A percentile compares a stretch with the other conserved stretches of the same genome.
phyloP scores from a whole-genome alignment of 2,888 invertebrate species.

The Drosophila lacicola region DNA sequence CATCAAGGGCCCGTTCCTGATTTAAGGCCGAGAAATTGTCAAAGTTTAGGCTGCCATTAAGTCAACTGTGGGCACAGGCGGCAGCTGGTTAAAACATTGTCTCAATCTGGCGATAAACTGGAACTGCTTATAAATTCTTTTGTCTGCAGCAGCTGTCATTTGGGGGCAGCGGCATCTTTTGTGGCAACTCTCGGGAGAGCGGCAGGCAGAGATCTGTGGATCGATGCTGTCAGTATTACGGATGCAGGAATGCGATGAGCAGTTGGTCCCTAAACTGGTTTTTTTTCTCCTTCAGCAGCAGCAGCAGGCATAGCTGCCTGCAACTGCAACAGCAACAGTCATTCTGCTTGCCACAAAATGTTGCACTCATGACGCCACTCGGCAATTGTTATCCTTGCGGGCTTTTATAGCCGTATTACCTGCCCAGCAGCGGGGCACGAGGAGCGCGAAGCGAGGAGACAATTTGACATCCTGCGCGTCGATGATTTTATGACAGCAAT shows the following conservation, averaged over 20 bases:
- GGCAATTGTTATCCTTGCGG: slow-evolving; percentile 20
- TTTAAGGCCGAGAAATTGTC: slow-evolving; percentile 43
- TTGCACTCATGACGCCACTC: slow-evolving; percentile 11
- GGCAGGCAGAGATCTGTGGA: slow-evolving; percentile 20
- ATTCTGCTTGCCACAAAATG: slow-evolving; percentile 6
- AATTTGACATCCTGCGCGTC: slow-evolving; percentile 43
- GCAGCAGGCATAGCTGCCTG: background rate
- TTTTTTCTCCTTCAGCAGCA: background rate
- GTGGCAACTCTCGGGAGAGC: slow-evolving; percentile 13
- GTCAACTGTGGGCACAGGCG: slow-evolving; percentile 40
- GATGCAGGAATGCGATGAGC: slow-evolving; percentile 40
- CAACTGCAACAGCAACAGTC: background rate
- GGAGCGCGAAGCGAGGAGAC: too few relatives aligned
- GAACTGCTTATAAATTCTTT: slow-evolving; percentile 75
- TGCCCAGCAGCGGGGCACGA: slow-evolving; percentile 7
- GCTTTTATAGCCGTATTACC: slow-evolving; percentile 31
- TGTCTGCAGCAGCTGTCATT: slow-evolving; percentile 46
- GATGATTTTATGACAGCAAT: slow-evolving; percentile 75
- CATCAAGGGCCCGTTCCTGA: slow-evolving; percentile 26
- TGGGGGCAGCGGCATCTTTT: slow-evolving; percentile 5
- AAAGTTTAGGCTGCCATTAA: slow-evolving; percentile 55
- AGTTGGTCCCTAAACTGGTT: slow-evolving; percentile 58
- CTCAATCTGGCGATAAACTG: slow-evolving; percentile 71
- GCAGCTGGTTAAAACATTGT: slow-evolving; percentile 56
- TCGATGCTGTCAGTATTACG: slow-evolving; percentile 23